Conservation (phyloP, 2,888 invertebrate genomes). For the Lamellibrachia columna region DNA sequence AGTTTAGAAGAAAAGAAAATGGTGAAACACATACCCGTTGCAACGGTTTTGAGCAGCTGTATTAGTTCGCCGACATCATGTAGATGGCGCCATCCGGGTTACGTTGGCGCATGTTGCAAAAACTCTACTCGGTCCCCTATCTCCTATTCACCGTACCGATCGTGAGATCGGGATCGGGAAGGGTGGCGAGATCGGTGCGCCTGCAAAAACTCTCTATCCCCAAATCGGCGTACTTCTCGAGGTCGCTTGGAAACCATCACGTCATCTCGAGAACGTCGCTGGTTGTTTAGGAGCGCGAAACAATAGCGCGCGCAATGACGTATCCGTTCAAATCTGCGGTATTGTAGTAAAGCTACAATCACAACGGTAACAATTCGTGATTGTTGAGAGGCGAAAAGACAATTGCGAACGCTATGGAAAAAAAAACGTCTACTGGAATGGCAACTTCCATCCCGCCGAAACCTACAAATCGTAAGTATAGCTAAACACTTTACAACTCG, state of each 20-base stretch:
- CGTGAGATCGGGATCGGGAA: no score
- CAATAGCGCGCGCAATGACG: background rate
- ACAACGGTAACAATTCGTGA: conserved; percentile 16
- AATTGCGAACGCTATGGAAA: conserved; percentile 6
- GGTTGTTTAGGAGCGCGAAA: background rate
- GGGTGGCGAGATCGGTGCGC: no score
- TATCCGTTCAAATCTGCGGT: background rate
- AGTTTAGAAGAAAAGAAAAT: no score
- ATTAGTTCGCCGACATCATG: no score
- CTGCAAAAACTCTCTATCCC: background rate
- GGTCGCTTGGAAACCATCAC: background rate
- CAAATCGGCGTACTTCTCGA: background rate
- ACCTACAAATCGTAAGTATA: conserved; percentile 4
- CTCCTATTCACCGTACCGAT: no score
- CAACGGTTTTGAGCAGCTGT: no score
- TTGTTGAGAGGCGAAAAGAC: background rate
- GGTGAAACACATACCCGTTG: no score
- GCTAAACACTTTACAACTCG: background rate
- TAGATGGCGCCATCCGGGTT: no score
- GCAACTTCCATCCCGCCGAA: conserved; percentile 3
- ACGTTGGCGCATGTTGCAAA: no score
- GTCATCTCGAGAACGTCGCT: background rate
- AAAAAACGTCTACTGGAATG: background rate
- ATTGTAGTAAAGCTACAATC: background rate
- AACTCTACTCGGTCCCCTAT: no score